Evolutionary conservation across 2,797 vertebrate species (phyloP).

Genomic region (Parauchenoglanis punctatus): DNA sequence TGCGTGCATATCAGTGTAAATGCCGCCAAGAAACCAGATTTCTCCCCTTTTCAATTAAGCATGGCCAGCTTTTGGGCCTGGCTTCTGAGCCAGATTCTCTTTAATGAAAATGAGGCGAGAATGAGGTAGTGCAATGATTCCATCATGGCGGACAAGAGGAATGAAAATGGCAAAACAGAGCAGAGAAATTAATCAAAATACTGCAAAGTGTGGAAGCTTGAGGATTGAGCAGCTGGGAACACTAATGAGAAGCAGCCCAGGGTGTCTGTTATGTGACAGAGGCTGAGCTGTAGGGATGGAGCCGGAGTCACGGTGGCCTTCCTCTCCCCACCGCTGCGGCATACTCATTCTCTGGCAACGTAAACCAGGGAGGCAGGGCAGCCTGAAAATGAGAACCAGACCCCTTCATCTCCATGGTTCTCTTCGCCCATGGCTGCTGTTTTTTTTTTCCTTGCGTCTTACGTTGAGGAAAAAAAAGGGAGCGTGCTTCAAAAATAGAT

Average conservation of each 20-base stretch:
- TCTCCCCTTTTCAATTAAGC: slow-evolving; percentile 50
- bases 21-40: slow-evolving; percentile 24
- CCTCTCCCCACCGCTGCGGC: slow-evolving; percentile 39
- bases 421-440: slow-evolving; percentile 75
- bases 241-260: slow-evolving; percentile 77
- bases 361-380: slow-evolving; percentile 73
- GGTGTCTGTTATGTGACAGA: slow-evolving; percentile 78
- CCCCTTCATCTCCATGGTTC: slow-evolving; percentile 77
- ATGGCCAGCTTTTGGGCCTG: slow-evolving; percentile 36
- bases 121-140: slow-evolving; percentile 62
- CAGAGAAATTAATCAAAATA: slow-evolving; percentile 73
- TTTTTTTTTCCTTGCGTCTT: slow-evolving; percentile 59
- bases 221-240: slow-evolving; percentile 73
- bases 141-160: slow-evolving; percentile 62
- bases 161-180: slow-evolving; percentile 61
- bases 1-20: neutral
- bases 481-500: slow-evolving; percentile 82
- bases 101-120: slow-evolving; percentile 67
- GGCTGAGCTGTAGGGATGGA: slow-evolving; percentile 71
- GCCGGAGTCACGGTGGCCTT: slow-evolving; percentile 62
- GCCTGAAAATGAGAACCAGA: slow-evolving; percentile 83
- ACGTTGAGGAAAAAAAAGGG: slow-evolving; percentile 69
- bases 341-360: slow-evolving; percentile 72
- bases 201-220: slow-evolving; percentile 62
- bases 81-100: slow-evolving; percentile 42